phyloP scores from a whole-genome alignment of 2,113 vertebrate genomes.

The Eclectus roratus region DNA sequence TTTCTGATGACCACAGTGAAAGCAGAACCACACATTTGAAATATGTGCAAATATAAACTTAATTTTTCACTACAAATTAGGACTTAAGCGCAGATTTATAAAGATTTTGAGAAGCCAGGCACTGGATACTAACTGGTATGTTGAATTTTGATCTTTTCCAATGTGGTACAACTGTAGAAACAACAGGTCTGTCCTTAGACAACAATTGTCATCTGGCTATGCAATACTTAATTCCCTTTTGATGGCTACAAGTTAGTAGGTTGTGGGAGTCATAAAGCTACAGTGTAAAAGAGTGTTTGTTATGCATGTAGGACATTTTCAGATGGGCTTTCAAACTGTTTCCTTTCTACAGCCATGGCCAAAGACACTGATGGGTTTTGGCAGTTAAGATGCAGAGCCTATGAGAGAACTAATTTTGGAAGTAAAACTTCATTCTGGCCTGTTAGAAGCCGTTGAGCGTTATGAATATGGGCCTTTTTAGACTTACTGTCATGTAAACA shows the following conservation, averaged over 20 bases:
- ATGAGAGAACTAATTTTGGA: slow-evolving; percentile 18
- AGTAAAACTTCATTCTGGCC: background rate
- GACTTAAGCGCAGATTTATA: background rate
- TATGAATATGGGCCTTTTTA: background rate
- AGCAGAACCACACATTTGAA: background rate
- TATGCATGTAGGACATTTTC: background rate
- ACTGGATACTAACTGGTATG: background rate
- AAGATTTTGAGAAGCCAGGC: background rate
- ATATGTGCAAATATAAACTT: background rate
- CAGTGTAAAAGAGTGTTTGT: background rate
- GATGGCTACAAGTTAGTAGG: background rate
- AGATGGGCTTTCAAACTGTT: background rate
- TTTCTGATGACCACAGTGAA: background rate
- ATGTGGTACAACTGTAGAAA: background rate
- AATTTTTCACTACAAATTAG: background rate
- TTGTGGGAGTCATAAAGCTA: background rate
- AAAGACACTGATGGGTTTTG: background rate
- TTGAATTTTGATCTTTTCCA: background rate
- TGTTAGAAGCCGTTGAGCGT: background rate
- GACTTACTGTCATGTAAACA: background rate
- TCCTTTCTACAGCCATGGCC: background rate
- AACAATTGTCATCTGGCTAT: background rate
- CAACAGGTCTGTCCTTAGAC: background rate
- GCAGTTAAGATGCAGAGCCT: background rate
- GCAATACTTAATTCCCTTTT: background rate